Evolutionary conservation across 1,140 invertebrate genomes (phyloP).

Genomic region (Elymnias hypermnestra): DNA sequence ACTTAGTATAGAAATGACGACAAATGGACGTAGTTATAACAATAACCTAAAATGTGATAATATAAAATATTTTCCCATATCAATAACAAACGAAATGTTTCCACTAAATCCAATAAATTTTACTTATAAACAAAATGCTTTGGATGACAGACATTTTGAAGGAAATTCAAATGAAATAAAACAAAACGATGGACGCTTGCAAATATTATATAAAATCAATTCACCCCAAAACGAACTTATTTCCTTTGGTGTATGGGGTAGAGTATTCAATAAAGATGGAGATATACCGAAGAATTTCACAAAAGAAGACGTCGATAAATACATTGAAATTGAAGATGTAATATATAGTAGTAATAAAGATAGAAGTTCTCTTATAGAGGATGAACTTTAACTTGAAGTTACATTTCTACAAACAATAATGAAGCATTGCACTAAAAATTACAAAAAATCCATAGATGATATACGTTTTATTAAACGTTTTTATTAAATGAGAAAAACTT

Average conservation of each 20-base stretch:
- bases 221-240: conserved; percentile 37
- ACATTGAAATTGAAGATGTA: conserved; percentile 35
- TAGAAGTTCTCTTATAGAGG: conserved; percentile 6
- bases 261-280: conserved; percentile 40
- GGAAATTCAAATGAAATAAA: conserved; percentile 13
- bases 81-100: conserved; percentile 44
- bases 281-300: conserved; percentile 24
- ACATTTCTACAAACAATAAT: neutral
- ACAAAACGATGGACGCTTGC: conserved; percentile 6
- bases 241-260: conserved; percentile 48
- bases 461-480: too few relatives aligned
- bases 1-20: conserved; percentile 49
- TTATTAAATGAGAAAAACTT: too few relatives aligned
- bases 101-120: conserved; percentile 41
- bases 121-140: conserved; percentile 26
- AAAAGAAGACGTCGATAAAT: conserved; percentile 32
- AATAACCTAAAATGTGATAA: conserved; percentile 42
- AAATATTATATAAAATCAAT: conserved; percentile 27
- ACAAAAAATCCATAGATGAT: too few relatives aligned
- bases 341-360: conserved; percentile 30
- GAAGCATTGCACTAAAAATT: neutral
- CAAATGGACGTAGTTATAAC: conserved; percentile 40
- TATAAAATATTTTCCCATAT: conserved; percentile 42
- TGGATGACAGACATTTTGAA: conserved; percentile 10
- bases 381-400: neutral